Evolutionary conservation across 2,888 invertebrate species (phyloP).

Genomic region (Cephus spinipes): DNA sequence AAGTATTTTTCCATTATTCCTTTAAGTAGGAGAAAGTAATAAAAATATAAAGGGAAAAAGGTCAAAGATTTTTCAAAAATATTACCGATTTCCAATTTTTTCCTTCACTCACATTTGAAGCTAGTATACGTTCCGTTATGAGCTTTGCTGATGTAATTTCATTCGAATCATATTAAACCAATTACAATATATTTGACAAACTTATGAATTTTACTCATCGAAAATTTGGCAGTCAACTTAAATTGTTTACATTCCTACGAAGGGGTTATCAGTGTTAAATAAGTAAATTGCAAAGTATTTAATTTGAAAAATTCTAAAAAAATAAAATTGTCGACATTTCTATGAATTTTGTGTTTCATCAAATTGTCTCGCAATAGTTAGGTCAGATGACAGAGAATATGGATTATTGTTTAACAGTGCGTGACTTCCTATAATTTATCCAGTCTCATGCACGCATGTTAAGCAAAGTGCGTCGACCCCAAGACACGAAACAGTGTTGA

Average conservation of each 20-base stretch:
- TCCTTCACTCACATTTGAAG: not conserved
- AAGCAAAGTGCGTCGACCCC: not conserved
- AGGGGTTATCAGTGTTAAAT: too few relatives aligned
- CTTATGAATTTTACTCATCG: too few relatives aligned
- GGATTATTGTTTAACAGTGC: not conserved
- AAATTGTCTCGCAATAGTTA: not conserved
- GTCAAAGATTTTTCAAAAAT: not conserved
- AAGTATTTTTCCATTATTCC: not conserved
- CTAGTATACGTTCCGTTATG: too few relatives aligned
- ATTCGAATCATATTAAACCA: too few relatives aligned
- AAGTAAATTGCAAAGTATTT: too few relatives aligned
- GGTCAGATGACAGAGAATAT: not conserved
- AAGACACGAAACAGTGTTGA: not conserved
- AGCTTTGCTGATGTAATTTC: too few relatives aligned
- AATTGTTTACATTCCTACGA: too few relatives aligned
- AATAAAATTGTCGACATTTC: too few relatives aligned
- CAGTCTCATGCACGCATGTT: not conserved
- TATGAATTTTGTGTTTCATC: too few relatives aligned
- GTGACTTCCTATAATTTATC: not conserved
- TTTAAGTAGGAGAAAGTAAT: not conserved
- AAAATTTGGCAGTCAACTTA: too few relatives aligned
- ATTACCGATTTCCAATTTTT: not conserved
- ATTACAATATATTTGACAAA: too few relatives aligned
- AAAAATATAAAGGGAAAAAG: not conserved
- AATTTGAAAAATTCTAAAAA: too few relatives aligned